These are phyloP conservation scores for Boloria selene DNA, from an alignment of 2,888 invertebrate species.

Conservation along the genomic window DNA sequence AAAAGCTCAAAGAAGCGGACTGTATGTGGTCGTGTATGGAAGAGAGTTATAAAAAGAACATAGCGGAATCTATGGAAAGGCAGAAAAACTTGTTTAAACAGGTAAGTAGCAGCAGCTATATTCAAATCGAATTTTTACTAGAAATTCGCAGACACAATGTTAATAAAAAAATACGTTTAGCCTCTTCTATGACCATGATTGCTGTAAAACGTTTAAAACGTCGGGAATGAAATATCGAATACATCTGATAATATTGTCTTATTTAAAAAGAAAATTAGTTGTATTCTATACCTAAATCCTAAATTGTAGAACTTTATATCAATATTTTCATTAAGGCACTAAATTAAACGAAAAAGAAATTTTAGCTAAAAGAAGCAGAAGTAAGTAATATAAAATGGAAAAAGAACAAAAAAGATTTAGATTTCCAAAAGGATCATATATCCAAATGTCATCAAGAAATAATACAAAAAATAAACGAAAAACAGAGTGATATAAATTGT, in stretches of 20 bases:
- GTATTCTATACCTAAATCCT: no score
- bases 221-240: not conserved
- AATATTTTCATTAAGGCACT: no score
- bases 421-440: conserved; percentile 55
- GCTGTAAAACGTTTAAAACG: not conserved
- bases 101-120: conserved; percentile 44
- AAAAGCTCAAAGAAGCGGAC: conserved; percentile 81
- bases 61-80: conserved; percentile 57
- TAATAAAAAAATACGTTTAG: no score
- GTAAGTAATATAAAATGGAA: conserved; percentile 62
- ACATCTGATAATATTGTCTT: not conserved
- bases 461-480: conserved; percentile 56
- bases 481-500: conserved; percentile 59
- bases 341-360: conserved; percentile 12
- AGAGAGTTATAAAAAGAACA: conserved; percentile 67
- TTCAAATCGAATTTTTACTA: no score
- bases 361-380: conserved; percentile 62
- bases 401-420: conserved; percentile 64
- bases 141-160: no score
- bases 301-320: no score
- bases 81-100: conserved; percentile 56
- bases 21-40: conserved; percentile 81
- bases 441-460: conserved; percentile 57
- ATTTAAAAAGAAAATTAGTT: no score
- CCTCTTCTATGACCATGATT: no score